Evolutionary conservation across 1,140 invertebrate genomes (phyloP), one percentile per base, ranked within the genome.

Genomic region (Drosophila bocki): DNA sequence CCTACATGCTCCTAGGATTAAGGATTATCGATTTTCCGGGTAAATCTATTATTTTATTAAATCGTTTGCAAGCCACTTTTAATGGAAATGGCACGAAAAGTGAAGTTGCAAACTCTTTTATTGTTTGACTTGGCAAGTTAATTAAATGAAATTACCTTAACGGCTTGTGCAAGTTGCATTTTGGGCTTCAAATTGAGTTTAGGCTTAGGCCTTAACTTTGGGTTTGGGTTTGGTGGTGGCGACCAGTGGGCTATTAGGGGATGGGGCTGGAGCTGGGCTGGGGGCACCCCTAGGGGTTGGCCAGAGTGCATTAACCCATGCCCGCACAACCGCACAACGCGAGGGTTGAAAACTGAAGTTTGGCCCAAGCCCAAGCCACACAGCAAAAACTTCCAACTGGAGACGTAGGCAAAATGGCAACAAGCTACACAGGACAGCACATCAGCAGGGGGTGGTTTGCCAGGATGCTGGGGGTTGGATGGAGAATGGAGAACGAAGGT

Each of bases 271-370:
- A 33, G 15, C n/a, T 7, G 29, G 32, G 44, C 13, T 64, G 59
- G 61, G 72, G 71, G 50, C 51, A 35, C 35, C 53, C 50, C 39
- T 51, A 32, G 60, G 76, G 69, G 79, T 70, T 79, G 61, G 41
- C 95, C 94, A 95, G 69, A 97, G 97, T 87, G 94, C 95, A 29
- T 90, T 88, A 83, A 88, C 85, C 85, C 85, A 88, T 58, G 62
- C 63, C 56, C 69, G 64, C 68, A 84, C 41, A 67, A 54, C 44
- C 58, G 32, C 68, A 53, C 35, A 60, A 44, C 53, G 56, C 45
- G 67, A 57, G 85, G 85, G 85, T 90, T 88, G 85, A 80, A 87
- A 90, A n/a, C 35, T 54, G 19, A 39, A 75, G 67, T 61, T 71
- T 56, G 67, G 67, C 69, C 29, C 51, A 53, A 12, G 29, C 26